phyloP scores from a whole-genome alignment of 2,113 vertebrate genomes.

The Ailuropoda melanoleuca region DNA sequence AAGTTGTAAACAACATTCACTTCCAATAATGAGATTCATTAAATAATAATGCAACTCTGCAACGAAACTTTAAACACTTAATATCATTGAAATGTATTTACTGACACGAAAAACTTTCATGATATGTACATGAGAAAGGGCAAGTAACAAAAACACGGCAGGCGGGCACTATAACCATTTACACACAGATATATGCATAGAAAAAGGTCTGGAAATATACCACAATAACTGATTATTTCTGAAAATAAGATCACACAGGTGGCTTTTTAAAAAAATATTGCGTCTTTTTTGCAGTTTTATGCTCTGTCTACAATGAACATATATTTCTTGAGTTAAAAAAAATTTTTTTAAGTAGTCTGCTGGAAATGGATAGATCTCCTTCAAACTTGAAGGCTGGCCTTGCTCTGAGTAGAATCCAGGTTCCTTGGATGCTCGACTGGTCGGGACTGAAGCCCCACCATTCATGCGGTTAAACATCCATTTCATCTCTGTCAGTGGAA shows the following conservation, averaged over 20 bases:
- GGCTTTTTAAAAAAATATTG: neutral
- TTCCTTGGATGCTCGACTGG: neutral
- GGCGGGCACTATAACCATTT: neutral
- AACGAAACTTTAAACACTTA: neutral
- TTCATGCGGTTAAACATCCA: neutral
- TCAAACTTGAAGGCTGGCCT: neutral
- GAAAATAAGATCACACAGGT: neutral
- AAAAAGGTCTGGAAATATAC: neutral
- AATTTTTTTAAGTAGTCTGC: neutral
- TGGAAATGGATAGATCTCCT: neutral
- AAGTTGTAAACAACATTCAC: neutral
- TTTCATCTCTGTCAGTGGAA: neutral
- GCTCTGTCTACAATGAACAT: neutral
- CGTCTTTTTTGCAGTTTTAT: neutral
- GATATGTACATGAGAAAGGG: neutral
- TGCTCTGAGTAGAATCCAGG: neutral
- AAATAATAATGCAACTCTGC: neutral
- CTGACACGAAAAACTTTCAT: neutral
- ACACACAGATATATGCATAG: neutral
- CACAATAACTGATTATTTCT: conserved; percentile 29
- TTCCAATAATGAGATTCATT: conserved; percentile 1
- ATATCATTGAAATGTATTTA: neutral
- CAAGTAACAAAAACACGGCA: neutral
- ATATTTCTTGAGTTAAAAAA: neutral
- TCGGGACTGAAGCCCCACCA: neutral